Conservation (phyloP, 2,113 vertebrate species). For the Labeo rohita region DNA sequence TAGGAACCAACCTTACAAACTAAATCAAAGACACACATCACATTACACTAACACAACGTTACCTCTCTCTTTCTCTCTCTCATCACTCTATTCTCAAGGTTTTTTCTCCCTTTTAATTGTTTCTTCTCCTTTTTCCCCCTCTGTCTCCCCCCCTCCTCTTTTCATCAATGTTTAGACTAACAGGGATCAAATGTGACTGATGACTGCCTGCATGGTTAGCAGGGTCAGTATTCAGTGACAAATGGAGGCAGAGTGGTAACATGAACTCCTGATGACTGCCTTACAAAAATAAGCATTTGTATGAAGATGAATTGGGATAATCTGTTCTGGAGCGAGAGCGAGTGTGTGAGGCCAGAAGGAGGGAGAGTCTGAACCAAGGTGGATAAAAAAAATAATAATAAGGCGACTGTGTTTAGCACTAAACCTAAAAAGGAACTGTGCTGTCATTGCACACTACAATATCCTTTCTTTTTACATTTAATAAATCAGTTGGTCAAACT, state of each 20-base stretch:
- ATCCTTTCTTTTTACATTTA: too few species aligned
- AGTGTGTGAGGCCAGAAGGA: conserved; percentile 56
- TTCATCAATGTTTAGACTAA: conserved; percentile 73
- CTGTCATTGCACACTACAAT: too few species aligned
- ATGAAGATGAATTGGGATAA: conserved; percentile 53
- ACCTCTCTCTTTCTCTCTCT: background rate
- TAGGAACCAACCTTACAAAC: conserved; percentile 25
- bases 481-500: too few species aligned
- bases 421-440: too few species aligned
- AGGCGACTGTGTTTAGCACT: too few species aligned
- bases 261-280: conserved; percentile 62
- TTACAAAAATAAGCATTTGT: conserved; percentile 52
- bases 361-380: conserved; percentile 14
- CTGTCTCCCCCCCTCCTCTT: conserved; percentile 12
- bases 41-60: background rate
- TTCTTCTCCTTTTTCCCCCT: conserved; percentile 49
- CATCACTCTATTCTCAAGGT: background rate
- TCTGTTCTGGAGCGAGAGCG: conserved; percentile 29
- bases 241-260: conserved; percentile 45
- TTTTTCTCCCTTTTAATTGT: background rate
- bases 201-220: conserved; percentile 58
- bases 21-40: conserved; percentile 11
- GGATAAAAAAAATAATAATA: background rate
- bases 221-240: conserved; percentile 43
- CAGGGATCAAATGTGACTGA: conserved; percentile 67